Conservation (phyloP, 2,888 invertebrate species). For the Megalurothrips usitatus region DNA sequence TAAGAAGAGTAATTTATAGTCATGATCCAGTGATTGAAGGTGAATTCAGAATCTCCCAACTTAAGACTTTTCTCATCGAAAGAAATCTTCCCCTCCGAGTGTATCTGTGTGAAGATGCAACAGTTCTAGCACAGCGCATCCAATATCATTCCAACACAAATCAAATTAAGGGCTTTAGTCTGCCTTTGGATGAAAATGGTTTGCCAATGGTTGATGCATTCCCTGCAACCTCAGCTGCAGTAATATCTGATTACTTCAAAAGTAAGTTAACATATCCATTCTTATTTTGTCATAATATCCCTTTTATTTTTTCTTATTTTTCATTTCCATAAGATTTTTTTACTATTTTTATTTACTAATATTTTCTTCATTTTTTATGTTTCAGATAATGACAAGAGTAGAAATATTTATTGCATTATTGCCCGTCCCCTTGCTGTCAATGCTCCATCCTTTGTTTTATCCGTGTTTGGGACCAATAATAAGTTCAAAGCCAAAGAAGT, state of each 20-base stretch:
- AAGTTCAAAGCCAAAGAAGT: conserved; percentile 34
- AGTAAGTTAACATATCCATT: no score
- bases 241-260: conserved; percentile 24
- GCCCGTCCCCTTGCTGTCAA: conserved; percentile 35
- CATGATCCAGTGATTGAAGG: conserved; percentile 27
- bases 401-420: conserved; percentile 35
- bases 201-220: conserved; percentile 33
- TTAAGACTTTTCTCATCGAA: conserved; percentile 27
- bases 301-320: no score
- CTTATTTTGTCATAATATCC: no score
- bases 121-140: conserved; percentile 25
- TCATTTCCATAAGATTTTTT: no score
- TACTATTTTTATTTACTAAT: no score
- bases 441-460: conserved; percentile 35
- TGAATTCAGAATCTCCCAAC: conserved; percentile 19
- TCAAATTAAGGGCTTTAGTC: conserved; percentile 29
- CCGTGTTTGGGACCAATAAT: conserved; percentile 36
- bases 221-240: conserved; percentile 32
- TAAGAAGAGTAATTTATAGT: background rate
- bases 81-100: conserved; percentile 28
- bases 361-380: conserved; percentile 27
- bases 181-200: conserved; percentile 29
- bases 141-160: conserved; percentile 29
- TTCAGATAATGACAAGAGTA: conserved; percentile 30
- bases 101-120: conserved; percentile 28